A percentile compares a stretch with the other conserved stretches of the same genome.
phyloP scores from a whole-genome alignment of 2,797 vertebrate species.

The Paguma larvata region DNA sequence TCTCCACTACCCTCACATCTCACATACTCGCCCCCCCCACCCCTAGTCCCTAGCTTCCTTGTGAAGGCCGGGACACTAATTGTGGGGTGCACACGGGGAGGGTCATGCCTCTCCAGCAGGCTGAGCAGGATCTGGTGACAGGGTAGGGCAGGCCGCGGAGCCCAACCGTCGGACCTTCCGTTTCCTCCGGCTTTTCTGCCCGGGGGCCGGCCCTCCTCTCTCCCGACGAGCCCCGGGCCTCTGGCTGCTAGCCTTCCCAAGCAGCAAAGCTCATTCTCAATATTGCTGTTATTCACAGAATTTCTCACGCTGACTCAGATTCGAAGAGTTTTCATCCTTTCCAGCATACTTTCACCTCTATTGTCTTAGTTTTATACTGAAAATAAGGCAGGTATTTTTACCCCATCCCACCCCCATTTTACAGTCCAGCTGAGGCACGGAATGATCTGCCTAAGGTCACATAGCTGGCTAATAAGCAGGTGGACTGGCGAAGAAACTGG shows the following conservation, averaged over 20 bases:
- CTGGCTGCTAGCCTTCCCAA: neutral
- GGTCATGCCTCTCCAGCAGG: neutral
- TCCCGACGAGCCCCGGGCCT: neutral
- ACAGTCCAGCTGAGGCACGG: neutral
- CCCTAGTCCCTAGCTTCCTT: neutral
- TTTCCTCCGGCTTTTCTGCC: neutral
- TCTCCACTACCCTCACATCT: neutral
- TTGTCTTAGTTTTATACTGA: neutral
- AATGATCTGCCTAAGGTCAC: slow-evolving; percentile 8
- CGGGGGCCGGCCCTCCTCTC: neutral
- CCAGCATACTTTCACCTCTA: neutral
- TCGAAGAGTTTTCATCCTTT: neutral
- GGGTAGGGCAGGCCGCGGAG: neutral
- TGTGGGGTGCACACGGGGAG: neutral
- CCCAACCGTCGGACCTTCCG: too few relatives aligned
- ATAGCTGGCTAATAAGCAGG: slow-evolving; percentile 42
- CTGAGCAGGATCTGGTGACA: neutral
- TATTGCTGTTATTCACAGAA: neutral
- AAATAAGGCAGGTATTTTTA: neutral
- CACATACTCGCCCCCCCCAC: neutral
- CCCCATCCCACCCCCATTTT: neutral
- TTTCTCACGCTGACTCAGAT: neutral
- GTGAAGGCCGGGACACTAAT: neutral
- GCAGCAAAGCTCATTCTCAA: neutral
- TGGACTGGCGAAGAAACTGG: neutral